Base-by-base conservation (phyloP, 2,113 vertebrate species). In the Gobiocypris rarus region DNA sequence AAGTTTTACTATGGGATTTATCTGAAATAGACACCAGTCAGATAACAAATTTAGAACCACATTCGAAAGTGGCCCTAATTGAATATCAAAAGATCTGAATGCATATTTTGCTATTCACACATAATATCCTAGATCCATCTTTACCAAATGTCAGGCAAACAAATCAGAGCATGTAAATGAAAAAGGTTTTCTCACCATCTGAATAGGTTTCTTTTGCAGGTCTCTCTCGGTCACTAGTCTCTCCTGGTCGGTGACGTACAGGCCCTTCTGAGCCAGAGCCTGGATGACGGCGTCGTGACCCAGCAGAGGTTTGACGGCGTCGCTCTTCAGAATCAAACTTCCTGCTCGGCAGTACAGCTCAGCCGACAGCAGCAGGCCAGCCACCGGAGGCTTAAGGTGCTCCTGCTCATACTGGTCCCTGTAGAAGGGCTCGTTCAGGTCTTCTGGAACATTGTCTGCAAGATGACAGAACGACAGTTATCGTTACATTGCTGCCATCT, bases 381-480 rank as follows among this genome's bases (percentile, higher is more conserved):
- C 95, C 85, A 99, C 95, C 0, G 97, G 97, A 4, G 97, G 97
- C 87, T 99, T 99, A 87, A 99, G 95, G 91, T 99, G 98, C 91
- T 99, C 98, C 89, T 99, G 98, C 71, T 99, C 98, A 81, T 99
- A 99, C 92, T 99, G 97, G 91, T 99, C 98, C 3, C 95, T 99
- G 91, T 99, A 99, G 92, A 98, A 99, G 0, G 98, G 98, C 43
- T 98, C 96, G 88, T 91, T 93, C 9, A 99, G 88, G 52, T 99
- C 97, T 88, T 95, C 93, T 11, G 97, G 97, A 91, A 98, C 92
- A 69, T 95, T 96, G 91, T 98, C 98, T 99, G 91, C 8, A 38
- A 11, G 80, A 52, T 1, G 31, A 77, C 17, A 77, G n/a, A 17
- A 75, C 1, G 15, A 52, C 24, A 75, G 50, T 14, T 31, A 22